phyloP scores from a whole-genome alignment of 2,797 vertebrate genomes.

The Perodicticus potto region DNA sequence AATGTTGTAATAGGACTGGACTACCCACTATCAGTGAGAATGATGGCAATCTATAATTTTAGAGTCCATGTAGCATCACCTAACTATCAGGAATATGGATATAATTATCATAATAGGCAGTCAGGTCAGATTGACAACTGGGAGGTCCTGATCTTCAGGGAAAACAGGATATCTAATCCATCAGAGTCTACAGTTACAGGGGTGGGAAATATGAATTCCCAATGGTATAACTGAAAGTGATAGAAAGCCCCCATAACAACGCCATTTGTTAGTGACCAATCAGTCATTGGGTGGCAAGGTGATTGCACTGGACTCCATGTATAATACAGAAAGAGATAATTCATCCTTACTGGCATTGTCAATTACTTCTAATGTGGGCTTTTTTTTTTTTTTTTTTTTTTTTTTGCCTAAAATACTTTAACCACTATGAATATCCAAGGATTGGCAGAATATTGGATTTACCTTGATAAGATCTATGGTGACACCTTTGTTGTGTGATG shows the following conservation, averaged over 20 bases:
- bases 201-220: not conserved
- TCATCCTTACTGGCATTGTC: not conserved
- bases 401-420: not conserved
- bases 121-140: not conserved
- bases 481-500: not conserved
- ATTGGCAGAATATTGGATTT: not conserved
- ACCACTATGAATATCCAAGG: not conserved
- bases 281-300: not conserved
- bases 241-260: not conserved
- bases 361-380: not conserved
- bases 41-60: not conserved
- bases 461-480: not conserved
- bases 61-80: not conserved
- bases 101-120: not conserved
- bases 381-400: conserved; percentile 21
- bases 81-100: not conserved
- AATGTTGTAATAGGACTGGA: not conserved
- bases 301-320: not conserved
- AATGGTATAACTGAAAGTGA: not conserved
- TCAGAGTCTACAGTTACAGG: not conserved
- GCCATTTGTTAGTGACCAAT: not conserved
- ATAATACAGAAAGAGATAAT: not conserved
- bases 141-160: not conserved
- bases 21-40: not conserved
- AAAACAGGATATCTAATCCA: not conserved